Conservation (phyloP, 2,113 vertebrate genomes). For the Tricholaema leucomelas region DNA sequence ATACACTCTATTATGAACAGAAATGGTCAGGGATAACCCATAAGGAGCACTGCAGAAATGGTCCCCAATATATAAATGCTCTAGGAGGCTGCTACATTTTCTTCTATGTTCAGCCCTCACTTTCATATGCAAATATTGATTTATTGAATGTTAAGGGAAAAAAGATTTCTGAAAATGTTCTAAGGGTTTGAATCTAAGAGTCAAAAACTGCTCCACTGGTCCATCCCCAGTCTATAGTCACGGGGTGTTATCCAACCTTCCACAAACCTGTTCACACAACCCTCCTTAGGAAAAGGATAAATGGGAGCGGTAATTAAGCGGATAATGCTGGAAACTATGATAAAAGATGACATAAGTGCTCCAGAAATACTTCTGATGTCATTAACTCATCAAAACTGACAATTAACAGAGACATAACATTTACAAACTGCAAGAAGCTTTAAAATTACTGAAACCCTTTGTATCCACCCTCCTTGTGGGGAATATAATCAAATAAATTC, state of each 20-base stretch:
- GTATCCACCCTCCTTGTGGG: not conserved
- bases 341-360: not conserved
- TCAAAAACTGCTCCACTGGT: not conserved
- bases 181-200: not conserved
- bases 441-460: slow-evolving; percentile 22
- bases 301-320: not conserved
- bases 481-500: slow-evolving; percentile 60
- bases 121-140: not conserved
- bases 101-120: not conserved
- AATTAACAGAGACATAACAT: not conserved
- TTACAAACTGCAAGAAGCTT: not conserved
- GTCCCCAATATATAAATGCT: not conserved
- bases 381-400: not conserved
- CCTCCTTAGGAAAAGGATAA: not conserved
- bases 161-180: not conserved
- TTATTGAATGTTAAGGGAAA: not conserved
- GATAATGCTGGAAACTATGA: not conserved
- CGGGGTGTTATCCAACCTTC: not conserved
- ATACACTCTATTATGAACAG: not conserved
- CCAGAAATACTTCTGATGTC: not conserved
- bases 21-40: not conserved
- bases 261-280: not conserved
- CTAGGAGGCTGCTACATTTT: not conserved
- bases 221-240: not conserved
- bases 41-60: not conserved